These are phyloP conservation scores for Hyperoplus immaculatus DNA, from an alignment of 2,797 vertebrate genomes.

Conservation along the genomic window DNA sequence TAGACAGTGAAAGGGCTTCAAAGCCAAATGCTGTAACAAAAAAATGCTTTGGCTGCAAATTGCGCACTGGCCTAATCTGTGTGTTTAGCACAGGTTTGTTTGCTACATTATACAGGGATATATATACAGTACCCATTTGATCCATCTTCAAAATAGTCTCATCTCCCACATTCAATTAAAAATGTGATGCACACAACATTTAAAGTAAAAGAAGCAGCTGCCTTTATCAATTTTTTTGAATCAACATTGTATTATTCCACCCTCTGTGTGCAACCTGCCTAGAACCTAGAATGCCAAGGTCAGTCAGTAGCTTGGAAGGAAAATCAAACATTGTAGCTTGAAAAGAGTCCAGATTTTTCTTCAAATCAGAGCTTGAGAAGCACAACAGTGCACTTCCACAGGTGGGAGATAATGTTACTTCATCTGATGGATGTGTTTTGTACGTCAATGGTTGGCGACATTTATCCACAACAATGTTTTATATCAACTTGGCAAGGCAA, in stretches of 20 bases:
- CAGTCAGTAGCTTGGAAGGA: background rate
- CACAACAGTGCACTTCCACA: background rate
- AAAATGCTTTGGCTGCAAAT: background rate
- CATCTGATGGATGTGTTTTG: background rate
- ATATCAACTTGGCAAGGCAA: background rate
- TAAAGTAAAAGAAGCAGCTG: constrained; percentile 4
- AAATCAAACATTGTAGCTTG: background rate
- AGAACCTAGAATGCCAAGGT: background rate
- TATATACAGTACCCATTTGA: background rate
- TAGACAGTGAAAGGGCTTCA: constrained; percentile 24
- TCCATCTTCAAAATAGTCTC: background rate
- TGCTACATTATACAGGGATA: background rate
- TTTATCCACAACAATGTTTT: background rate
- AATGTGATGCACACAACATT: background rate
- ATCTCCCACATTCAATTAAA: background rate
- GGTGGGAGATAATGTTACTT: background rate
- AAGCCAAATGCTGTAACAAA: background rate
- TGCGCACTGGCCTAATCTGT: background rate
- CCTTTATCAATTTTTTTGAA: background rate
- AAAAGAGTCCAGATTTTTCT: background rate
- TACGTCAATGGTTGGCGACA: background rate
- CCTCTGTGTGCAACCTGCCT: background rate
- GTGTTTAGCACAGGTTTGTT: background rate
- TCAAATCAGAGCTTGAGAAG: background rate
- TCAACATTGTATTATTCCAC: background rate